A percentile compares a stretch with the other conserved stretches of the same genome.
These are phyloP conservation scores for Gobio gobio DNA, from an alignment of 2,113 vertebrate species.

Conservation along the genomic window DNA sequence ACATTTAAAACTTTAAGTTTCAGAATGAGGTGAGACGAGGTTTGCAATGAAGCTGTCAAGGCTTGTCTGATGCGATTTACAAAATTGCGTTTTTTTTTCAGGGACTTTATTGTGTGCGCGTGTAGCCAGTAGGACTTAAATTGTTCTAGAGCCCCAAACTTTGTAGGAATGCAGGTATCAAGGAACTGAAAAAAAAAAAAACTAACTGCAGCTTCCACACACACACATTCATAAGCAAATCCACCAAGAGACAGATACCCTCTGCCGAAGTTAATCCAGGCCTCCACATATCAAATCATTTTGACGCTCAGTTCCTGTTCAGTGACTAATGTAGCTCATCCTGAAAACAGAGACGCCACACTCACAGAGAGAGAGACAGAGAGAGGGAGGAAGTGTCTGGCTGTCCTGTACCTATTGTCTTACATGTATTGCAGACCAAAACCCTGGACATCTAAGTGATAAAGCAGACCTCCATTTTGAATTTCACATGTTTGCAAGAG, in stretches of 20 bases:
- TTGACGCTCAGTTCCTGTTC: conserved; percentile 39
- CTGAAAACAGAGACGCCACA: conserved; percentile 39
- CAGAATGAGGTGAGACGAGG: not conserved
- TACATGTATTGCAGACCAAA: conserved; percentile 25
- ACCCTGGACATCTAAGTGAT: not conserved
- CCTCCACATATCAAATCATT: conserved; percentile 31
- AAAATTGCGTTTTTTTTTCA: conserved; percentile 11
- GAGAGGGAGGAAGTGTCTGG: conserved; percentile 2
- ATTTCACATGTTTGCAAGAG: not conserved
- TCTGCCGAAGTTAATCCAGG: conserved; percentile 50
- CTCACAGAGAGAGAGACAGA: conserved; percentile 2
- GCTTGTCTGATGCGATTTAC: not conserved
- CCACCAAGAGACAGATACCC: conserved; percentile 20
- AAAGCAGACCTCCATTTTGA: not conserved
- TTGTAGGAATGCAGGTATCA: not conserved
- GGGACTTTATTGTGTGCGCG: not conserved
- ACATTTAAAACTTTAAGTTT: conserved; percentile 11
- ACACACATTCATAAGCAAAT: conserved; percentile 8
- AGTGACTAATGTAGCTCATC: conserved; percentile 36
- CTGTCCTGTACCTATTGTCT: conserved; percentile 42
- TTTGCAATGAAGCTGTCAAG: not conserved
- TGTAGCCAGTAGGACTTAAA: not conserved
- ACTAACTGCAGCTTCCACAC: conserved; percentile 1
- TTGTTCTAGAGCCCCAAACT: not conserved
- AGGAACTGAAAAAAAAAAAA: not conserved